A percentile compares a stretch with the other conserved stretches of the same genome.
phyloP scores from a whole-genome alignment of 1,140 invertebrate species.

The Bradynema listronoti region DNA sequence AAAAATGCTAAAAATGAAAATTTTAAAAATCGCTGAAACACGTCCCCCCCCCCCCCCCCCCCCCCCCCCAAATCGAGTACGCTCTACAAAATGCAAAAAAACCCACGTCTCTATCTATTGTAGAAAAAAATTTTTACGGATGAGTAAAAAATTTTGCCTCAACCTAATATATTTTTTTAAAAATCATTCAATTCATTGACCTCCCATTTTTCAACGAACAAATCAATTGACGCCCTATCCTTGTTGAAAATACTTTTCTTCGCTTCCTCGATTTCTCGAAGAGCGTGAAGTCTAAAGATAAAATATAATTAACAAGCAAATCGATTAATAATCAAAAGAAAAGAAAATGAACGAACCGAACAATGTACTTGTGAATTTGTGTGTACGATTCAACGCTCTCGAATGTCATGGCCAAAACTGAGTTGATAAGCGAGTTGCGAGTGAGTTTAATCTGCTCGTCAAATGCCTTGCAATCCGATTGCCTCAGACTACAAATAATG shows the following conservation, averaged over 20 bases:
- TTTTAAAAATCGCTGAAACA: no score
- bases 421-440: background rate
- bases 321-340: background rate
- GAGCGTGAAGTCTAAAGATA: conserved; percentile 2
- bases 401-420: background rate
- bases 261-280: background rate
- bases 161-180: no score
- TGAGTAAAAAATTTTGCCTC: no score
- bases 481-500: background rate
- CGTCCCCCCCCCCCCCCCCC: no score
- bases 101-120: background rate
- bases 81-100: background rate
- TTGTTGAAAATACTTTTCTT: background rate
- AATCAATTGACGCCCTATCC: background rate
- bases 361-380: conserved; percentile 8
- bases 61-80: no score
- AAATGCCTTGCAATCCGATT: background rate
- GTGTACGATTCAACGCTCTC: conserved; percentile 8
- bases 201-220: background rate
- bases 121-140: no score
- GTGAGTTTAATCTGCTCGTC: background rate
- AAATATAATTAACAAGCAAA: background rate
- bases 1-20: no score
- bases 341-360: conserved; percentile 3
- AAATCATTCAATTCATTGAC: no score